Evolutionary conservation across 1,140 invertebrate species (phyloP), one percentile per base, ranked within the genome.

Genomic region (Drosophila sp.): DNA sequence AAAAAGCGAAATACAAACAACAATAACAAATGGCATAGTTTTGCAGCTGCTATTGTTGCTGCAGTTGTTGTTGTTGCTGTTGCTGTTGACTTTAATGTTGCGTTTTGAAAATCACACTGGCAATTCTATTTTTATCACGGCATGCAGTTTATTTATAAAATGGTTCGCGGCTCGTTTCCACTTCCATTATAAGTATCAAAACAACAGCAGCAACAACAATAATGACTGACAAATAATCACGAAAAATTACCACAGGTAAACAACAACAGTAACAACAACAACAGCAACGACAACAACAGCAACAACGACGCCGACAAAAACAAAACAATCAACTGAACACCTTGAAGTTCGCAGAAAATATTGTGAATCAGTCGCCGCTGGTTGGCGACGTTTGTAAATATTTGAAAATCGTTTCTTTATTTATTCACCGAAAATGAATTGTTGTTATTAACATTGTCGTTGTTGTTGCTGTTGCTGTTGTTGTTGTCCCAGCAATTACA

Each of bases 101-200:
- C 78, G 70, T 80, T 79, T 76, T 53, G 51, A 67, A 71, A 80
- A 64, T 62, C 58, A 45, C 41, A 43, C 41, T 63, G 43, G 51
- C 70, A 74, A 70, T 71, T 80, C 80, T 84, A 84, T 84, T 84
- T 84, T 84, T 84, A 84, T 73, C 80, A 75, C 40, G 63, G 70
- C 74, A 80, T 84, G 80, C 80, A 84, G 77, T 84, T 84, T 84
- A 84, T 84, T 84, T 80, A 84, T 84, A 84, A 84, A 86, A 74
- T 64, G 51, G 61, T 64, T 71, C 61, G 61, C 62, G 74, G 80
- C 80, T 80, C 80, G 76, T 74, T 80, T 80, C 76, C 76, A 83
- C 79, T 84, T 74, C 64, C 76, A 84, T 78, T 66, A 77, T 73
- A 21, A 61, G 59, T 62, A 84, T 80, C 70, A 54, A 63, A 69